Base-by-base conservation (phyloP, 1,140 invertebrate species). In the Meloidogyne exigua region DNA sequence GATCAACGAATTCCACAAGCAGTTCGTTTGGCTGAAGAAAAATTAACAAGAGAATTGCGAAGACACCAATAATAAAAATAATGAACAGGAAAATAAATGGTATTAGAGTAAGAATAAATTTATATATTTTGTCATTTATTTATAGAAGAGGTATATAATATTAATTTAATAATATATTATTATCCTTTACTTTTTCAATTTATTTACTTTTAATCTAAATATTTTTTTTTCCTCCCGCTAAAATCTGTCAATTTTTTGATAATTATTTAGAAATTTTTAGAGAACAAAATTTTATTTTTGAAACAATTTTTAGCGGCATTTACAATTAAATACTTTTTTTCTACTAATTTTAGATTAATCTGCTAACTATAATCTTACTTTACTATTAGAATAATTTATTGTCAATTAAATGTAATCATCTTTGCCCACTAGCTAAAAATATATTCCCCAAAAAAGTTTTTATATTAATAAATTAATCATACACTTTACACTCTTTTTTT, bases 21-120 rank as follows among this genome's bases (percentile, higher is more conserved):
- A 18, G 85, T 87, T 26, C 72, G 85, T 68, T 77, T 84, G 25
- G 86, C 86, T 3, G 85, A 87, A 79, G 86, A 87, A 70, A 76
- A 76, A 21, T 70, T 87, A n/a, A 78, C 81, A 25, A 78, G 21
- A n/a, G 18, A 72, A 78, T 36, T 32, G 13, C 23, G 23, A 25
- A 25, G 23, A 42, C n/a, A 21, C 11, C 39, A 70, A 25, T 73
- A 23, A 15, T 7, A 57, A n/a, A 2, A 32, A 32, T 49, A n/a
- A n/a, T 49, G 13, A 49, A 49, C 15, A 49, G 18, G 15, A 32
- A 32, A 3, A 32, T 3, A 3, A 32, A 32, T 32, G 7, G 7
- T 32, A 3, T 2, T 32, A 32, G 28, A 32, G 39, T n/a, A 42
- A 12, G 39, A 1, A 5, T 49, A 49, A 49, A 49, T 49, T 49